Percentiles rank a stretch among this genome's conserved stretches.
phyloP scores from a whole-genome alignment of 2,797 vertebrate species.

The Cyprinodon diabolis region DNA sequence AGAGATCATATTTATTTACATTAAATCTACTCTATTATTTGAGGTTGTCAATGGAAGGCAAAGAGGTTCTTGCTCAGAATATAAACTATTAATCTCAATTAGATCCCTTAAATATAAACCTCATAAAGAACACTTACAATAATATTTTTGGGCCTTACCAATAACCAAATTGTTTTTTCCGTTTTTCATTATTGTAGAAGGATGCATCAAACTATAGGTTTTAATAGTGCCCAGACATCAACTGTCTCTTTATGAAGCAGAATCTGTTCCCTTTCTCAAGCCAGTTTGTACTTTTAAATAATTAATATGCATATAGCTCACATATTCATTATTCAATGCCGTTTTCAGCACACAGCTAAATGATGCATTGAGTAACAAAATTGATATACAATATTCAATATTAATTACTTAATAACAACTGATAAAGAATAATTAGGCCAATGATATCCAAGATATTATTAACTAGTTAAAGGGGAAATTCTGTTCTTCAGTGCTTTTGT shows the following conservation, averaged over 20 bases:
- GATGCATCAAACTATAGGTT: neutral
- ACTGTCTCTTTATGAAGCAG: neutral
- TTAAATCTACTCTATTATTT: too few species aligned
- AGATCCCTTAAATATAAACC: neutral
- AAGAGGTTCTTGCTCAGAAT: too few species aligned
- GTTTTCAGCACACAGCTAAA: too few species aligned
- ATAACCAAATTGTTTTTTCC: neutral
- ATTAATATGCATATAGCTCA: neutral
- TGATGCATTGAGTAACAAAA: neutral
- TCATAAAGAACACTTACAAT: neutral
- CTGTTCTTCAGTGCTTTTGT: neutral
- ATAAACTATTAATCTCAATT: neutral
- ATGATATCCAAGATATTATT: neutral
- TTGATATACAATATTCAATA: neutral
- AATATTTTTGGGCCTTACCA: neutral
- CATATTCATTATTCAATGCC: neutral
- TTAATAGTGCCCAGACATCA: neutral
- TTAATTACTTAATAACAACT: neutral
- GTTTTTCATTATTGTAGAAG: neutral
- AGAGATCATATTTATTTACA: too few species aligned
- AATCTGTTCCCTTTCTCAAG: neutral
- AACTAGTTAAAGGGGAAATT: neutral
- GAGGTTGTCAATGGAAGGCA: too few species aligned
- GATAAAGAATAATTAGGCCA: neutral
- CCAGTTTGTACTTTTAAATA: neutral